phyloP scores from a whole-genome alignment of 1,140 invertebrate species.

The Melanaphis sacchari region DNA sequence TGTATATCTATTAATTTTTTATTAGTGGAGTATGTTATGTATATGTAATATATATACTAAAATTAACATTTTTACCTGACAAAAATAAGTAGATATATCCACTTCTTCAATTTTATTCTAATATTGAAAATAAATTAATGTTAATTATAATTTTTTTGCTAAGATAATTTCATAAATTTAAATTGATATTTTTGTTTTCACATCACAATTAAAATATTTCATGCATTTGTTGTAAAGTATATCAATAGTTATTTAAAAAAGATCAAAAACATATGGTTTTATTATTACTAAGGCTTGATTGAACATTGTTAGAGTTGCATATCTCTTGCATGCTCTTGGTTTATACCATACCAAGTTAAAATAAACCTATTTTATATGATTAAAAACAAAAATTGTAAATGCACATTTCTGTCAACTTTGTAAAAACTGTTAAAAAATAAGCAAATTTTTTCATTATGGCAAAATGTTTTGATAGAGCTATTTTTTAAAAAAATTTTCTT shows the following conservation, averaged over 20 bases:
- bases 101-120: neutral
- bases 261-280: neutral
- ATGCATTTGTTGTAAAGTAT: neutral
- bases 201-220: neutral
- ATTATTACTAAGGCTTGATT: neutral
- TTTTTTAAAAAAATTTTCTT: neutral
- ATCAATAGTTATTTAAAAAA: neutral
- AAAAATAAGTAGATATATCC: neutral
- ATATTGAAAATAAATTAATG: neutral
- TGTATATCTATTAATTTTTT: too few species aligned
- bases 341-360: too few species aligned
- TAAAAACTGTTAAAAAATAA: too few species aligned
- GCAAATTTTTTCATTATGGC: neutral
- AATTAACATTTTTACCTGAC: neutral
- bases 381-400: too few species aligned
- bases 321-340: neutral
- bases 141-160: neutral
- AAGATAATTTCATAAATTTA: neutral
- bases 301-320: neutral
- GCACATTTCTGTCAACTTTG: neutral
- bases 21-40: neutral
- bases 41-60: neutral
- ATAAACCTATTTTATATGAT: neutral
- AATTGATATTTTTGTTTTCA: neutral
- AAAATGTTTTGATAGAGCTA: neutral